phyloP scores from a whole-genome alignment of 2,113 vertebrate species.

The Todiramphus chloris region DNA sequence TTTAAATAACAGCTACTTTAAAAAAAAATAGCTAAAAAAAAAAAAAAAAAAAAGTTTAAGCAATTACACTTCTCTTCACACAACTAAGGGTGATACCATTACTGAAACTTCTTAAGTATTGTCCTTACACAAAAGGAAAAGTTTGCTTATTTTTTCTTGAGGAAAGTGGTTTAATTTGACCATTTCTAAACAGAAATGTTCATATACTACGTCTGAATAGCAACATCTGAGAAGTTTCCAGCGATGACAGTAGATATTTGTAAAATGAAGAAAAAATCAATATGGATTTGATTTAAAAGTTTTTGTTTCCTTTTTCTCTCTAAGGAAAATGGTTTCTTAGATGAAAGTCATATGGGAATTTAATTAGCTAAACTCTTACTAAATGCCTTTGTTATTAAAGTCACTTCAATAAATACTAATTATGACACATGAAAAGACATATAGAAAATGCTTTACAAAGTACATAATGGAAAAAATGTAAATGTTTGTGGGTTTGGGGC shows the following conservation, averaged over 20 bases:
- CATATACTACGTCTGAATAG: fast-evolving
- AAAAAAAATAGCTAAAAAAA: neutral
- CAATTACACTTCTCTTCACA: neutral
- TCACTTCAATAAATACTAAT: neutral
- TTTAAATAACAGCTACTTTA: neutral
- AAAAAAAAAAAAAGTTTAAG: neutral
- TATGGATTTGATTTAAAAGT: neutral
- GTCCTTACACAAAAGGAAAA: neutral
- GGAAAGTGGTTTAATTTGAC: neutral
- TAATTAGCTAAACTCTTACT: neutral
- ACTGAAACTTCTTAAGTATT: neutral
- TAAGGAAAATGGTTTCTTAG: neutral
- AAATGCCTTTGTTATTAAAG: neutral
- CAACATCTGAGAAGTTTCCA: neutral
- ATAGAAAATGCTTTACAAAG: neutral
- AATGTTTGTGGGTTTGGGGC: fast-evolving
- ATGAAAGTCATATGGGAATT: neutral
- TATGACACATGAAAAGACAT: neutral
- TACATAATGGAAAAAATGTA: neutral
- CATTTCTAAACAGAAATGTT: neutral
- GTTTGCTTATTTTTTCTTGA: neutral
- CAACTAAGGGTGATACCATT: neutral
- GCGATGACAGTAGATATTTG: neutral
- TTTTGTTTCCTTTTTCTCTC: neutral
- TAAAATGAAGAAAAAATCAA: neutral